Conservation (phyloP, 2,888 invertebrate species). For the Scrobipalpa costella region DNA sequence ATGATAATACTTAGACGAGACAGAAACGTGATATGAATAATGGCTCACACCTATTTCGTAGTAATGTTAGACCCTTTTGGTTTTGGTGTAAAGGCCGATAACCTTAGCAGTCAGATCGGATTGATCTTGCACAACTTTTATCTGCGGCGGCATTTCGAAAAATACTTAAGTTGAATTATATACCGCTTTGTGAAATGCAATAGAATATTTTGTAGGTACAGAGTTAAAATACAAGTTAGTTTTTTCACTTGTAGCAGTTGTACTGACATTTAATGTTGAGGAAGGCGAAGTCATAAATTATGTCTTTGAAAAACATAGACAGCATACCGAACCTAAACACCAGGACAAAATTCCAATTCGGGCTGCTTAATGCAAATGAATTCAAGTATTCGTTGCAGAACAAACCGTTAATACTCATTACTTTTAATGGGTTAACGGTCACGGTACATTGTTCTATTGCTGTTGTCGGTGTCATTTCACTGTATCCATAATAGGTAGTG, state of each 20-base stretch:
- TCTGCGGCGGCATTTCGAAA: not conserved
- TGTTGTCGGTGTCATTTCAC: constrained; percentile 14
- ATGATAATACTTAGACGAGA: constrained; percentile 18
- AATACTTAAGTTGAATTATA: not conserved
- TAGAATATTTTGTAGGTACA: too few relatives aligned
- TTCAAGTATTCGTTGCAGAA: constrained; percentile 25
- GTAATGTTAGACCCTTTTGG: constrained; percentile 2
- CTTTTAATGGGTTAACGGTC: constrained; percentile 29
- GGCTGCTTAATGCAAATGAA: constrained; percentile 27
- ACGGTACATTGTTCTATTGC: constrained; percentile 22
- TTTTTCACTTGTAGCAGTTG: not conserved
- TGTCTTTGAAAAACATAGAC: constrained; percentile 18
- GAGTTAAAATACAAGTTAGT: not conserved
- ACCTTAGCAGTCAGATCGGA: constrained; percentile 3
- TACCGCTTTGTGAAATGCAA: not conserved
- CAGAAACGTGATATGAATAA: constrained; percentile 20
- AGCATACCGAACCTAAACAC: constrained; percentile 17
- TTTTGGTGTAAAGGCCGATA: not conserved
- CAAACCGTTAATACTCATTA: constrained; percentile 25
- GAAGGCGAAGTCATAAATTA: not conserved
- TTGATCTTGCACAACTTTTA: constrained; percentile 1
- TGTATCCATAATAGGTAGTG: constrained; percentile 15
- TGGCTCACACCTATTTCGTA: constrained; percentile 2
- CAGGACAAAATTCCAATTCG: constrained; percentile 17
- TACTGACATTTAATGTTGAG: constrained; percentile 10